phyloP scores from a whole-genome alignment of 2,113 vertebrate genomes.

The Furnarius figulus region DNA sequence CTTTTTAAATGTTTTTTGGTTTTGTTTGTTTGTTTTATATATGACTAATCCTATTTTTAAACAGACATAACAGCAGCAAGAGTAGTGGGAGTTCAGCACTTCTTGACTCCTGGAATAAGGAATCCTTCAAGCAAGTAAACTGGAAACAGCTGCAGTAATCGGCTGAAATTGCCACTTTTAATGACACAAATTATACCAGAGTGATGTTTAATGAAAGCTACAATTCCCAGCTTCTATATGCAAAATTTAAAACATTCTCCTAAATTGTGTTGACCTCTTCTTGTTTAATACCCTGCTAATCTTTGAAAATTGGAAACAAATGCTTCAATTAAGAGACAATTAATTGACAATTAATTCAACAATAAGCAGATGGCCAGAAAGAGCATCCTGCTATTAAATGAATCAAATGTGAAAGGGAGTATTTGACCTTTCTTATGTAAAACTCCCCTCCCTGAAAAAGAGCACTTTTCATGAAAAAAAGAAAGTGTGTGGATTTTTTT shows the following conservation, averaged over 20 bases:
- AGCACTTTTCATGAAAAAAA: background rate
- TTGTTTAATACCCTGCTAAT: constrained; percentile 68
- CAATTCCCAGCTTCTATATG: constrained; percentile 59
- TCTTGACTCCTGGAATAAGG: constrained; percentile 22
- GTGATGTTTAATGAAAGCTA: constrained; percentile 68
- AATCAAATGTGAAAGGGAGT: constrained; percentile 43
- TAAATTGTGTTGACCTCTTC: constrained; percentile 62
- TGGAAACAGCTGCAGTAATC: constrained; percentile 67
- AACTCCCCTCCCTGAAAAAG: background rate
- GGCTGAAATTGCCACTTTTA: constrained; percentile 71
- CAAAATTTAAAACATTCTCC: constrained; percentile 60
- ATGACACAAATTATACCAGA: constrained; percentile 67
- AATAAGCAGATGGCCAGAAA: constrained; percentile 71
- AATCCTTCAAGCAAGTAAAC: constrained; percentile 57
- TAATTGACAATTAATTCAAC: constrained; percentile 71
- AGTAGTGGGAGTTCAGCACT: background rate
- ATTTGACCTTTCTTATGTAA: constrained; percentile 38
- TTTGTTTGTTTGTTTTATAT: background rate
- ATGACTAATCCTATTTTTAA: background rate
- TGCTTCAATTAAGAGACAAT: constrained; percentile 71
- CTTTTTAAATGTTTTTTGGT: background rate
- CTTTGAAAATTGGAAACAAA: constrained; percentile 60
- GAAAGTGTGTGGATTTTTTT: background rate
- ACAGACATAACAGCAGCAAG: background rate
- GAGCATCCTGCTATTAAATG: constrained; percentile 61